These are phyloP conservation scores for Morpho achilles DNA, from an alignment of 2,888 invertebrate genomes.

Conservation along the genomic window DNA sequence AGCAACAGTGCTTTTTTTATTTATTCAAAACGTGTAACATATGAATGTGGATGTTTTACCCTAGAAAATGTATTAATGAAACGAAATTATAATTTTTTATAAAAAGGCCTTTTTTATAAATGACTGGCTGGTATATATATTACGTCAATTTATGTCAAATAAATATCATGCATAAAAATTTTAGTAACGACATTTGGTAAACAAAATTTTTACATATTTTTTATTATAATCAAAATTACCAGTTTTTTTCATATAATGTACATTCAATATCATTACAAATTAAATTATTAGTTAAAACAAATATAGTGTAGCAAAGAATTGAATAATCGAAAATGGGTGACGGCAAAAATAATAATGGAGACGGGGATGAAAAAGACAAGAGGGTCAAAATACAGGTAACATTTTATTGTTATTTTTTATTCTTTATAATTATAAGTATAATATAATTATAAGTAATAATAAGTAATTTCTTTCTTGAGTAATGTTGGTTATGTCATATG, in stretches of 20 bases:
- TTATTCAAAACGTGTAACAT: too few relatives aligned
- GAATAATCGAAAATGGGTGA: constrained; percentile 42
- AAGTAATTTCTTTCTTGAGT: too few relatives aligned
- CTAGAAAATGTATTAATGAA: too few relatives aligned
- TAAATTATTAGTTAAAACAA: constrained; percentile 1
- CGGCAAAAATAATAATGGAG: constrained; percentile 22
- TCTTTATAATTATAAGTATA: too few relatives aligned
- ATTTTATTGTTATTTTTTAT: too few relatives aligned
- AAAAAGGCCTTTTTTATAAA: not conserved
- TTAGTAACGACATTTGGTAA: constrained; percentile 4
- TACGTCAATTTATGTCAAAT: not conserved
- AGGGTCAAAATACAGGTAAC: constrained; percentile 60
- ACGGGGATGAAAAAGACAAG: constrained; percentile 52
- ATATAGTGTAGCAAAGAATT: not conserved
- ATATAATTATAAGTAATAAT: too few relatives aligned
- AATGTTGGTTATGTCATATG: too few relatives aligned
- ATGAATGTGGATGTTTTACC: too few relatives aligned
- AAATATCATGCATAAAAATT: constrained; percentile 11
- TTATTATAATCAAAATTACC: not conserved
- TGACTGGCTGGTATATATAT: not conserved
- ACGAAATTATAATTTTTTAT: too few relatives aligned
- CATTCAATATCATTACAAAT: not conserved
- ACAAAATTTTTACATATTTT: constrained; percentile 2
- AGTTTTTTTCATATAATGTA: not conserved
- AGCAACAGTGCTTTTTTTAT: too few relatives aligned